Conservation (phyloP, 2,113 vertebrate species). For the Chaetops frenatus region DNA sequence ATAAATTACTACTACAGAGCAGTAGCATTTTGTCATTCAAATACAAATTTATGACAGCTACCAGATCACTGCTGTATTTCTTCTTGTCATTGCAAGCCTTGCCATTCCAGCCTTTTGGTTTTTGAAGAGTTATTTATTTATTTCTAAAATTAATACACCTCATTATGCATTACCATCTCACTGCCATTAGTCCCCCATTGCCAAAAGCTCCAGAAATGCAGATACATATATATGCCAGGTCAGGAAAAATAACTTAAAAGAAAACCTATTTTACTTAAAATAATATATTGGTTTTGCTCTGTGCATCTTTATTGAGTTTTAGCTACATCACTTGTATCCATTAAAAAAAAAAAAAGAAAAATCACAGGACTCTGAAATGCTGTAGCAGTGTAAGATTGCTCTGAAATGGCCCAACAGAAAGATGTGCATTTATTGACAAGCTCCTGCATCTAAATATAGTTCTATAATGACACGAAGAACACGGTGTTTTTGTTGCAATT, state of each 20-base stretch:
- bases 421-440: neutral
- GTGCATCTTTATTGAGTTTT: neutral
- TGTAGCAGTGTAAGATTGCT: neutral
- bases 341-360: neutral
- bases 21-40: neutral
- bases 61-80: neutral
- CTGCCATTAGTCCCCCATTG: neutral
- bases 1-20: neutral
- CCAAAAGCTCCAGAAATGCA: neutral
- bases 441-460: neutral
- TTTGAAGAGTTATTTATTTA: neutral
- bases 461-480: neutral
- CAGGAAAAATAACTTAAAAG: neutral
- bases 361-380: neutral
- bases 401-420: neutral
- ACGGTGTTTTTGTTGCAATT: neutral
- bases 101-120: neutral
- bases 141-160: neutral
- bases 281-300: neutral
- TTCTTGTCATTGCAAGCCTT: neutral
- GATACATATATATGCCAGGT: neutral
- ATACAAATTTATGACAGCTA: neutral
- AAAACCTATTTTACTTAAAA: neutral
- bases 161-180: neutral
- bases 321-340: neutral